A percentile compares a stretch with the other conserved stretches of the same genome.
phyloP scores from a whole-genome alignment of 2,888 invertebrate species.

The Eupithecia exiguata region DNA sequence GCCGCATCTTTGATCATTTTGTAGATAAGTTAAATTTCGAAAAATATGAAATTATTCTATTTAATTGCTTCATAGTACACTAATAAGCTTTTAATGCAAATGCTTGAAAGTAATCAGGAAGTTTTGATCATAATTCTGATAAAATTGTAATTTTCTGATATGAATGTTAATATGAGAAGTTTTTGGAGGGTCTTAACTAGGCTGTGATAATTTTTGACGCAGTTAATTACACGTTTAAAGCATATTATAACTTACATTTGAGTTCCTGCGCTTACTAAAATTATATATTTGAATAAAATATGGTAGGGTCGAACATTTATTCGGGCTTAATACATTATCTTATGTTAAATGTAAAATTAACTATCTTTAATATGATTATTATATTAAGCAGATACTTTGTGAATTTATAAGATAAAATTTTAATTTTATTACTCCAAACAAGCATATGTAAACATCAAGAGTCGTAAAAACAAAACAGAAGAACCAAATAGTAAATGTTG shows the following conservation, averaged over 20 bases:
- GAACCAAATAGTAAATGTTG: slow-evolving; percentile 54
- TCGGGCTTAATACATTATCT: not conserved
- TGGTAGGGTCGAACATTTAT: not conserved
- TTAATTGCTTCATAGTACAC: slow-evolving; percentile 47
- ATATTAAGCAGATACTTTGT: not conserved
- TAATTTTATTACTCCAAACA: not conserved
- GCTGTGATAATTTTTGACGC: slow-evolving; percentile 33
- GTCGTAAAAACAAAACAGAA: slow-evolving; percentile 19
- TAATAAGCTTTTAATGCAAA: slow-evolving; percentile 51
- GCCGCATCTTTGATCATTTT: slow-evolving; percentile 64
- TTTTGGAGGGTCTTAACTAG: slow-evolving; percentile 24
- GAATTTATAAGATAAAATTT: not conserved
- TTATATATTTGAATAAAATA: slow-evolving; percentile 12
- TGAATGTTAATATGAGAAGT: slow-evolving; percentile 41
- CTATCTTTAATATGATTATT: not conserved
- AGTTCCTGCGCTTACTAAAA: slow-evolving; percentile 18
- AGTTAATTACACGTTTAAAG: slow-evolving; percentile 32
- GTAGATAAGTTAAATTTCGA: slow-evolving; percentile 50
- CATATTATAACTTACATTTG: slow-evolving; percentile 31
- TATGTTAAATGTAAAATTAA: not conserved
- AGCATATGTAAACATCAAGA: not conserved
- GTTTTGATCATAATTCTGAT: slow-evolving; percentile 43
- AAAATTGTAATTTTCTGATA: slow-evolving; percentile 39
- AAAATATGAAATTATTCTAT: slow-evolving; percentile 47
- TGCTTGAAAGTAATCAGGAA: slow-evolving; percentile 38